Base-by-base conservation (phyloP, 2,888 invertebrate genomes). In the Linnaemya tessellans region DNA sequence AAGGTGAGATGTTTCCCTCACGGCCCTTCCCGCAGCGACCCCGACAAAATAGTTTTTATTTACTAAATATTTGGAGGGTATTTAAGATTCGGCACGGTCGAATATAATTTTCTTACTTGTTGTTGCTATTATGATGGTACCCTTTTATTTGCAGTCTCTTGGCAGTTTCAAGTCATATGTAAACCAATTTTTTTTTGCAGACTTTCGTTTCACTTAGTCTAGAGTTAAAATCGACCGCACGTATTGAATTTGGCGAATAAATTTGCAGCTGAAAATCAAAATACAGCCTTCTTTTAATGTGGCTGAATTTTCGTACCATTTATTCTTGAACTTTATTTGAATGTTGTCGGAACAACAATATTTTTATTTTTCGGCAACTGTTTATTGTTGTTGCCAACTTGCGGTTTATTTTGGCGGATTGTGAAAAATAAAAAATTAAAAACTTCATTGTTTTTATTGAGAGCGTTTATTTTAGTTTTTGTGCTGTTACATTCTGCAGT, bases 251-350 rank as follows among this genome's bases (percentile, higher is more conserved):
- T 79, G 49, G 41, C 41, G 25, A 62, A 51, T 43, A 62, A 51
- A 20, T 51, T 43, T 71, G 41, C 43, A 56, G 46, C 56, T 22
- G 30, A 51, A 51, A 51, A 20, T n/a, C 10, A 25, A 25, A 75
- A 18, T 43, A 35, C n/a, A 62, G 64, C 41, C 79, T 71, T 54
- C 54, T 46, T 70, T 79, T 71, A 18, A 71, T 64, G 30, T 35
- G 60, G 43, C 46, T n/a, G n/a, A 13, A 13, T 51, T 60, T 77
- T 70, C 43, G 25, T 46, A 67, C 25, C 58, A 75, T 67, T 67
- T 85, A 85, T 85, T 85, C 85, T 85, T 85, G 82, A 85, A 85
- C 85, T 85, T 79, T 75, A 73, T 82, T 80, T 70, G 79, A 62
- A 75, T 79, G 82, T 80, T 75, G 73, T 81, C 54, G 54, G 20